phyloP scores from a whole-genome alignment of 2,888 invertebrate genomes.

The Clitarchus hookeri region DNA sequence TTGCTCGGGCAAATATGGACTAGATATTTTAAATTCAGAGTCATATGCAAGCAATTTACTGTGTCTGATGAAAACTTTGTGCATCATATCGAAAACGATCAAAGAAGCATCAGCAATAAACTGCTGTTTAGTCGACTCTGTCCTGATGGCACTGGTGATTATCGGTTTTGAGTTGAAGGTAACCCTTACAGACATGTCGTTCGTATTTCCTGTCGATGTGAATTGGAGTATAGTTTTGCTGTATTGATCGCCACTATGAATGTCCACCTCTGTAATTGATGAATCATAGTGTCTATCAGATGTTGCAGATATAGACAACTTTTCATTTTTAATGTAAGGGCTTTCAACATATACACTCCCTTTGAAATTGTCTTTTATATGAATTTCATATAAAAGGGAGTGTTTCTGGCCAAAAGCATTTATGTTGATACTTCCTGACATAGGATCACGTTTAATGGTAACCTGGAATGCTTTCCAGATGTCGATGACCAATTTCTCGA shows the following conservation, averaged over 20 bases:
- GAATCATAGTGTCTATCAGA: background rate
- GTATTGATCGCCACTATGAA: background rate
- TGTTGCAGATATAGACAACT: background rate
- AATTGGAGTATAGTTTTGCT: background rate
- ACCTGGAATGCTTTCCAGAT: constrained; percentile 25
- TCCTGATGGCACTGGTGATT: background rate
- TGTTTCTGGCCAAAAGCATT: constrained; percentile 3
- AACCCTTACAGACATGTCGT: background rate
- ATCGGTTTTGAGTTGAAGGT: background rate
- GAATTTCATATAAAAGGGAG: background rate
- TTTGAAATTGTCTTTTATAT: background rate
- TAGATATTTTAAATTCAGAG: constrained; percentile 32
- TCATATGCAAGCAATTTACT: constrained; percentile 29
- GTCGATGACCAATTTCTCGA: constrained; percentile 26
- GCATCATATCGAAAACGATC: constrained; percentile 11
- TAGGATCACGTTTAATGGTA: constrained; percentile 28
- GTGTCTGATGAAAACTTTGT: constrained; percentile 28
- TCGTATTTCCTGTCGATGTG: background rate
- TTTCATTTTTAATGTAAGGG: background rate
- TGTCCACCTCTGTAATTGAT: background rate
- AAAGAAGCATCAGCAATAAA: constrained; percentile 25
- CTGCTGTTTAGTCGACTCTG: background rate
- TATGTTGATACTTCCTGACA: constrained; percentile 29
- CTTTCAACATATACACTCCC: background rate
- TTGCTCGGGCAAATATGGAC: constrained; percentile 31